Base-by-base conservation (phyloP, 2,888 invertebrate species). In the Lobophora halterata region DNA sequence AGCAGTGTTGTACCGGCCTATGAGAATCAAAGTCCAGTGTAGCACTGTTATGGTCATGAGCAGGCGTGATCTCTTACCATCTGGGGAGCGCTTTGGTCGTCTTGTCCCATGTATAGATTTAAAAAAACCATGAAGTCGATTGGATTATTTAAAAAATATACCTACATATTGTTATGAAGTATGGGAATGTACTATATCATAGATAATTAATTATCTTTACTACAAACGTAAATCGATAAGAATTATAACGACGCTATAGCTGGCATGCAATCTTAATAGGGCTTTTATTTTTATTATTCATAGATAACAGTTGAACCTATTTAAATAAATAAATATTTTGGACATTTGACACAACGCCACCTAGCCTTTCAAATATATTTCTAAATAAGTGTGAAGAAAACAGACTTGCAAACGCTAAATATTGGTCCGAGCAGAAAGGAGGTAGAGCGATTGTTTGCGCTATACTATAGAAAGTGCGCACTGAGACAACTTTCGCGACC, bases 401-500 rank as follows among this genome's bases (percentile, higher is more conserved):
- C n/a, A n/a, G n/a, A n/a, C n/a, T n/a, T n/a, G 32, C 13, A n/a
- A 4, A 28, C 19, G 18, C 4, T 13, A 13, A 27, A 25, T 34
- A 13, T 8, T 41, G 46, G 54, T 50, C 51, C 52, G 44, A 48
- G 54, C 38, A 50, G 57, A 58, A 59, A 47, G 40, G 46, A 48
- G 46, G 42, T 55, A 53, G 49, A 61, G 57, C 58, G 61, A 71
- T 71, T 71, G 62, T 72, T 76, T 71, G 72, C 70, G 69, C 67
- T 74, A 73, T 76, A 74, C 75, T 77, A 68, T 82, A 79, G 87
- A 86, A 86, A 86, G 87, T 81, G 73, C 67, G 79, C 74, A 65
- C 66, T 62, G 66, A 83, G 78, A 75, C 82, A 80, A 85, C 87
- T 87, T 87, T 87, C 87, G 81, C 86, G 85, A 71, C 85, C 85